Percentiles rank a stretch among this genome's conserved stretches.
phyloP scores from a whole-genome alignment of 2,797 vertebrate genomes.

The Ataeniobius toweri region DNA sequence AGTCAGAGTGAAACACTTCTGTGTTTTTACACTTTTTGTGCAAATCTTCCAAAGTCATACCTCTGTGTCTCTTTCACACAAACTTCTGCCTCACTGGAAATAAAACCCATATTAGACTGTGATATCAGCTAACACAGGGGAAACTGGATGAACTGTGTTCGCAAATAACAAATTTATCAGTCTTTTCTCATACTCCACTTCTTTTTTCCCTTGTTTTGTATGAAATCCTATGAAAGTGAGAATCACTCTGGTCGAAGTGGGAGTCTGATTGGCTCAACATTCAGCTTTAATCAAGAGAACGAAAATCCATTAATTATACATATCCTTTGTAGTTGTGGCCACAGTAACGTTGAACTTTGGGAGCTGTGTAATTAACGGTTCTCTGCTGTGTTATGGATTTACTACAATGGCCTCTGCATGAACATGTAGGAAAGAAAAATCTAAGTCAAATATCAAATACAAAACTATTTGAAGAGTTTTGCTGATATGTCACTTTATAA shows the following conservation, averaged over 20 bases:
- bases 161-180: constrained; percentile 53
- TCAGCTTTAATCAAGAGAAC: constrained; percentile 68
- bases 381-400: constrained; percentile 38
- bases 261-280: constrained; percentile 66
- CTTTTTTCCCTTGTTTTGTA: constrained; percentile 40
- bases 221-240: constrained; percentile 45
- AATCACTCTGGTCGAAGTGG: constrained; percentile 18
- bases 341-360: constrained; percentile 60
- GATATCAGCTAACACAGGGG: constrained; percentile 49
- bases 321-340: constrained; percentile 60
- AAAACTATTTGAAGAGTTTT: constrained; percentile 36
- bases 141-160: constrained; percentile 57
- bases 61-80: constrained; percentile 21
- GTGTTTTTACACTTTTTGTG: constrained; percentile 27
- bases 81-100: constrained; percentile 32
- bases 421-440: constrained; percentile 16
- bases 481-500: constrained; percentile 45
- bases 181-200: constrained; percentile 19
- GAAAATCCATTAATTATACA: constrained; percentile 63
- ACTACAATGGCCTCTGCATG: constrained; percentile 12
- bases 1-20: constrained; percentile 29
- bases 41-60: constrained; percentile 36
- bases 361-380: constrained; percentile 58
- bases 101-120: constrained; percentile 19
- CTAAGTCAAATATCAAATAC: constrained; percentile 40